Evolutionary conservation across 1,140 invertebrate genomes (phyloP), one percentile per base, ranked within the genome.

Genomic region (Drosophila sproati): DNA sequence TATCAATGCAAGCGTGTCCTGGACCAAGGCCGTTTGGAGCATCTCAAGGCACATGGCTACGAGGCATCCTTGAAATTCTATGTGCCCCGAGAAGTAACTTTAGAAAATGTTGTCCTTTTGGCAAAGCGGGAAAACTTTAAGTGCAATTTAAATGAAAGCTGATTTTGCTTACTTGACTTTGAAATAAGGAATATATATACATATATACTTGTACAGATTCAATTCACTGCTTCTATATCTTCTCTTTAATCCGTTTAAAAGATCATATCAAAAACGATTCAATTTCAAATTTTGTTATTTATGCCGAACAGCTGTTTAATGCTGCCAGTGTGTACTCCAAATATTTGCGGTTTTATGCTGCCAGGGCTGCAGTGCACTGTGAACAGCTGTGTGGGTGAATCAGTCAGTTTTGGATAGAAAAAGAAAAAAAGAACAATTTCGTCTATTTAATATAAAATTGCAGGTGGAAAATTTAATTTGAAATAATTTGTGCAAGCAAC

Each of bases 41-140:
- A 94, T 92, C 92, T n/a, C 39, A n/a, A n/a, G 55, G 80, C 92
- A 0, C 66, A 94, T 31, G 95, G 95, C 10, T 96, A 96, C 80
- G 77, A 95, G 2, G 94, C 94, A 59, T 83, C 93, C 1, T 92
- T 97, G 28, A 93, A 95, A 76, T 93, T 94, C 82, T 97, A 96
- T 87, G 95, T 96, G 41, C 92, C 95, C 28, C 77, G 91, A 4
- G 90, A 93, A 35, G 92, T 96, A 3, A 96, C 97, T 0, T 93
- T 95, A 8, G 97, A 98, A 93, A 98, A 98, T 93, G 94, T 96
- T 52, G 96, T 96, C 78, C 94, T 97, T 32, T 87, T 97, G 28
- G 96, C 91, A 29, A 51, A 48, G 10, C 73, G 61, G 37, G 52
- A 54, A 5, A 50, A 45, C 6, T 0, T 3, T 4, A 57, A 79